phyloP scores from a whole-genome alignment of 2,888 invertebrate genomes.

The Cosmia pyralina region DNA sequence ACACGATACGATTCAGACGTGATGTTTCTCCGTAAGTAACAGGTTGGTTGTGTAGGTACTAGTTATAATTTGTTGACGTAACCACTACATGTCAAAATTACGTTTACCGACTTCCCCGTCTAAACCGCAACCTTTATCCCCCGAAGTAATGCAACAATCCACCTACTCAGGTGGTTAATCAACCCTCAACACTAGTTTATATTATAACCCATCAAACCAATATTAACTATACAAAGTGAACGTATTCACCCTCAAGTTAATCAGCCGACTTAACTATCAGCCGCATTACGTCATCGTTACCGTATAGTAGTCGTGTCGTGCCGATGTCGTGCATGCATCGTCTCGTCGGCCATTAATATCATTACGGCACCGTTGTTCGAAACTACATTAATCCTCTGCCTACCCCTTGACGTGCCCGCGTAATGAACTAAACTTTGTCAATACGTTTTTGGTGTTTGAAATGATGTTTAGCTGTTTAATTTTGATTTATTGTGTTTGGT shows the following conservation, averaged over 20 bases:
- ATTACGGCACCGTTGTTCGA: slow-evolving; percentile 64
- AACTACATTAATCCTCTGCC: slow-evolving; percentile 69
- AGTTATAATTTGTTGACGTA: neutral
- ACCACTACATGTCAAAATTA: neutral
- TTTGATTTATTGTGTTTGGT: slow-evolving; percentile 59
- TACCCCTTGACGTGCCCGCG: slow-evolving; percentile 59
- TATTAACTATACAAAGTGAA: slow-evolving; percentile 29
- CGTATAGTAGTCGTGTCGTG: slow-evolving; percentile 33
- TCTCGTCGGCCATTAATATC: slow-evolving; percentile 69
- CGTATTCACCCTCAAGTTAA: slow-evolving; percentile 24
- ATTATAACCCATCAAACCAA: slow-evolving; percentile 29
- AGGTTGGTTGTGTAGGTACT: neutral
- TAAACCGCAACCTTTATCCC: neutral
- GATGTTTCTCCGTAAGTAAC: neutral
- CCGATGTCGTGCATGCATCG: slow-evolving; percentile 49
- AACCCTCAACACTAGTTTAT: slow-evolving; percentile 3
- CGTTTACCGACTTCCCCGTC: neutral
- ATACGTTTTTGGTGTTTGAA: slow-evolving; percentile 59
- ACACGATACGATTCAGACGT: neutral
- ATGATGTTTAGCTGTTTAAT: slow-evolving; percentile 55
- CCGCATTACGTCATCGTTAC: slow-evolving; percentile 5
- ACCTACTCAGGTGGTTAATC: neutral
- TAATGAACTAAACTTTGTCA: slow-evolving; percentile 65
- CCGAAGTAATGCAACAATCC: neutral
- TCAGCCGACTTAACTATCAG: slow-evolving; percentile 30